Percentiles rank a stretch among this genome's conserved stretches.
Conservation (phyloP, 2,888 invertebrate species). For the Exocentrus adspersus region DNA sequence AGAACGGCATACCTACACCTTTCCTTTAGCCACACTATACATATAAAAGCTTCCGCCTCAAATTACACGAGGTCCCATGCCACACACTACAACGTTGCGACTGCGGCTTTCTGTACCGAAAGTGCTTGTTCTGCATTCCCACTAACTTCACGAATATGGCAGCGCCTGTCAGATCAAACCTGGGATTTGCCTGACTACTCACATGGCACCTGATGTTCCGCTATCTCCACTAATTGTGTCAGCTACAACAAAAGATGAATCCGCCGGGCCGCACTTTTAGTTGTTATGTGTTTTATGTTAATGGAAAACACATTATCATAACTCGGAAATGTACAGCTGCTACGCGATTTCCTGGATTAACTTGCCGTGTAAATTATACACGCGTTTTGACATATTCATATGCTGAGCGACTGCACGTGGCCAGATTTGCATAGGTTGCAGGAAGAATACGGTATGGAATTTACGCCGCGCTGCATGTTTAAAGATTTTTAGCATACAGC, state of each 20-base stretch:
- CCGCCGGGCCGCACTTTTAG: slow-evolving; percentile 17
- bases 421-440: background rate
- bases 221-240: slow-evolving; percentile 15
- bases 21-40: slow-evolving; percentile 11
- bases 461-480: no score
- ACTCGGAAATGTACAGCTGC: slow-evolving; percentile 42
- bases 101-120: slow-evolving; percentile 24
- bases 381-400: slow-evolving; percentile 15
- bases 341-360: slow-evolving; percentile 13
- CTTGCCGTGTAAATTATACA: slow-evolving; percentile 16
- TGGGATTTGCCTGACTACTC: slow-evolving; percentile 19
- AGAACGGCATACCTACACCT: no score
- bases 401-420: background rate
- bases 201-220: slow-evolving; percentile 15
- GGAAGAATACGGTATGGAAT: background rate
- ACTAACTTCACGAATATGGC: slow-evolving; percentile 15
- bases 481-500: no score
- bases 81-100: slow-evolving; percentile 22
- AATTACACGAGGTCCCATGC: slow-evolving; percentile 4
- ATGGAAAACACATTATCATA: slow-evolving; percentile 46
- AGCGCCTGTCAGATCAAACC: slow-evolving; percentile 26
- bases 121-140: slow-evolving; percentile 26
- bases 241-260: slow-evolving; percentile 23
- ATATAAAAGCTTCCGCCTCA: slow-evolving; percentile 8
- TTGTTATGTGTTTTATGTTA: slow-evolving; percentile 41